Percentiles rank a stretch among this genome's conserved stretches.
Evolutionary conservation across 2,797 vertebrate species (phyloP).

Genomic region (Takifugu ocellatus): DNA sequence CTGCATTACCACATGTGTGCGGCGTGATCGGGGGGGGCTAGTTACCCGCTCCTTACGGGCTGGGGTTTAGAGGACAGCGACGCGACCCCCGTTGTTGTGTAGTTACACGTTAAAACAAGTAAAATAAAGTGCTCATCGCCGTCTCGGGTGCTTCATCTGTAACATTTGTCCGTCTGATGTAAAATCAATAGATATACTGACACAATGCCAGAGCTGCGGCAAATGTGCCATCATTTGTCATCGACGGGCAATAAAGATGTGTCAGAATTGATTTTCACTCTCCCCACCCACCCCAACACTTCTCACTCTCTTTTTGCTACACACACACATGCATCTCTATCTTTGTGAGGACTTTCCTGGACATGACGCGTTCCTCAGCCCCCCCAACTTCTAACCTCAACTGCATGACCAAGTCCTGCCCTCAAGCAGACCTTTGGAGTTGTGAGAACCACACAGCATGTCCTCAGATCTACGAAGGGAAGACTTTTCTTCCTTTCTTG

Average conservation of each 20-base stretch:
- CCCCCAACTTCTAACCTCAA: no score
- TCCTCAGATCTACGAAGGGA: no score
- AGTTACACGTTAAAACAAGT: constrained; percentile 66
- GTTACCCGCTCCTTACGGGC: constrained; percentile 40
- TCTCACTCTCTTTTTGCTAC: constrained; percentile 6
- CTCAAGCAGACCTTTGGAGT: no score
- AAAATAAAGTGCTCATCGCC: constrained; percentile 61
- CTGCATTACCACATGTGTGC: constrained; percentile 67
- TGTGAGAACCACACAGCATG: no score
- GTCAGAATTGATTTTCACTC: constrained; percentile 72
- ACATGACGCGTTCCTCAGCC: no score
- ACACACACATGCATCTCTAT: no score
- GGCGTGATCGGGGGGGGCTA: constrained; percentile 47
- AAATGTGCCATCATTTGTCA: constrained; percentile 71
- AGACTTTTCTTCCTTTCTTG: constrained; percentile 1
- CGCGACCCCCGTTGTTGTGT: constrained; percentile 28
- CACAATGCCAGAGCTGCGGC: constrained; percentile 65
- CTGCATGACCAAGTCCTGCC: no score
- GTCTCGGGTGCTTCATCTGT: constrained; percentile 63
- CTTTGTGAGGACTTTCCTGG: constrained; percentile 5
- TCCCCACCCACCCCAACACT: neutral
- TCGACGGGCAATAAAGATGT: constrained; percentile 74
- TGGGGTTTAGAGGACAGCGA: constrained; percentile 9
- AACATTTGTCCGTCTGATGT: constrained; percentile 70
- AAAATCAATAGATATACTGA: constrained; percentile 73